phyloP scores from a whole-genome alignment of 1,140 invertebrate genomes.

The Papilio polytes region DNA sequence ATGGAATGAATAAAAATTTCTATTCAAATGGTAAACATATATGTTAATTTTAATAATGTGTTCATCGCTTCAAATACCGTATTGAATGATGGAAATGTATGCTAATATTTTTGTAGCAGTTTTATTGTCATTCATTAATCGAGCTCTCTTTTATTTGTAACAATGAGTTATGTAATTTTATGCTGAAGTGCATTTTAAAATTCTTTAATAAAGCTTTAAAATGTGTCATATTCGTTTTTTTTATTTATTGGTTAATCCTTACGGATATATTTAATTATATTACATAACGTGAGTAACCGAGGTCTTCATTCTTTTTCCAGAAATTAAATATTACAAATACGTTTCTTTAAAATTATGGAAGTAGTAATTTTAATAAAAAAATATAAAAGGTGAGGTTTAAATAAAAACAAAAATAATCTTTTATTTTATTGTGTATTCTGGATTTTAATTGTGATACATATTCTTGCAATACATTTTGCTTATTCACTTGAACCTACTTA shows the following conservation, averaged over 20 bases:
- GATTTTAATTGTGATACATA: background rate
- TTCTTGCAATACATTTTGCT: background rate
- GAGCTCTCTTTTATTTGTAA: conserved; percentile 10
- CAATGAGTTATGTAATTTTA: conserved; percentile 9
- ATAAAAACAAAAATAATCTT: background rate
- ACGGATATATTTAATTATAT: background rate
- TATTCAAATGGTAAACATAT: background rate
- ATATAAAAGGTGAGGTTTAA: background rate
- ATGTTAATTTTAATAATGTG: background rate
- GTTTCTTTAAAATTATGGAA: no score
- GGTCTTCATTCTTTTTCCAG: no score
- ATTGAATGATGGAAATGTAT: conserved; percentile 1
- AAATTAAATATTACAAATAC: no score
- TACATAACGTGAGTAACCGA: no score
- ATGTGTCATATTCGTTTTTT: conserved; percentile 3
- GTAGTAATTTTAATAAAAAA: no score
- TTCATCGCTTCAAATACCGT: background rate
- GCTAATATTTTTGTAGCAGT: background rate
- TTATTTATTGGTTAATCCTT: background rate
- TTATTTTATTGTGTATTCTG: background rate
- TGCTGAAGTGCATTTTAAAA: background rate
- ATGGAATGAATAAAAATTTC: background rate
- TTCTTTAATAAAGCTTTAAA: conserved; percentile 13
- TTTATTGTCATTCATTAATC: background rate
- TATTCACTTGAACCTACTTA: background rate